Evolutionary conservation across 2,113 vertebrate genomes (phyloP), one percentile per base, ranked within the genome.

Genomic region (Sialia sialis): DNA sequence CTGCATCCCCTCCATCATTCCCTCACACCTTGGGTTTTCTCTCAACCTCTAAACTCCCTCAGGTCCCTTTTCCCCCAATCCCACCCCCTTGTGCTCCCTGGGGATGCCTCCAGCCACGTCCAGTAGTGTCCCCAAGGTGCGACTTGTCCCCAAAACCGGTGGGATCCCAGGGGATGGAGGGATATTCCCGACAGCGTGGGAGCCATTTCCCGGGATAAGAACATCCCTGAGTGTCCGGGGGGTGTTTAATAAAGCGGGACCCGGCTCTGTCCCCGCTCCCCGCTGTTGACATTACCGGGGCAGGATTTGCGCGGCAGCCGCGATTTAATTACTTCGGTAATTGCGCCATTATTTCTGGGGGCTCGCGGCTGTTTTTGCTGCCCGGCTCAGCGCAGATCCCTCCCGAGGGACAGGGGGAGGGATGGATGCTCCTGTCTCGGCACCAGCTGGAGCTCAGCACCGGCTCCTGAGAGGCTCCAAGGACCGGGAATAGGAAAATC

Each of bases 201-300:
- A 44, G 13, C 25, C 38, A 4, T 69, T 56, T 56, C 34, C 63
- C 2, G 0, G 84, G 56, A 15, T 30, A 4, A 48, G 4, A 34
- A 16, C 20, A 11, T 4, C 34, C 11, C 49, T 0, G 7, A 0
- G 18, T 2, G 2, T 11, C 63, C 9, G 0, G 48, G 29, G n/a
- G 11, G 10, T 6, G 16, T 79, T 90, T 58, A 55, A 64, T 80
- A 26, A n/a, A n/a, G 36, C 66, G 38, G 60, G 69, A 12, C 29
- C 51, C 0, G 3, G 12, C 4, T 6, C 68, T 43, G 51, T 16
- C 16, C 18, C 26, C 23, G 6, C 23, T 21, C 4, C 16, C 2
- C 13, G n/a, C 4, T 38, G 34, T 16, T 85, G 91, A 25, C 89
- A 49, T 86, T 76, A 38, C 52, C 32, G 11, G 81, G 52, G 85